These are phyloP conservation scores for Meloidogyne exigua DNA, from an alignment of 1,140 invertebrate genomes.

Conservation along the genomic window DNA sequence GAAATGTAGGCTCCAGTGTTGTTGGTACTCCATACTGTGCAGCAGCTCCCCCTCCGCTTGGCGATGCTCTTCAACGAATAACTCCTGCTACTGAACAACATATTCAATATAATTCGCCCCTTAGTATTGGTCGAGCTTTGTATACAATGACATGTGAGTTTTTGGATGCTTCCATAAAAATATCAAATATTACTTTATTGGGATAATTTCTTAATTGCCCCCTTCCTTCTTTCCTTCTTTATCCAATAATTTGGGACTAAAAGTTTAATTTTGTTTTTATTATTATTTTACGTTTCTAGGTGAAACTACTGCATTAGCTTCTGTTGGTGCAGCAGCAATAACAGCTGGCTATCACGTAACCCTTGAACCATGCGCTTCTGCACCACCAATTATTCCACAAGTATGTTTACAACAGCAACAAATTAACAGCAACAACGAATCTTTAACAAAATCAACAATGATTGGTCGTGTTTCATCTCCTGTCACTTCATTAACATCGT, in stretches of 20 bases:
- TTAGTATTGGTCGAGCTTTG: neutral
- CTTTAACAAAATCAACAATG: neutral
- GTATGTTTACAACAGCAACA: neutral
- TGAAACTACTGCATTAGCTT: slow-evolving; percentile 23
- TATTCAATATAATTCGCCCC: slow-evolving; percentile 16
- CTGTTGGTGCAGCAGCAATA: slow-evolving; percentile 27
- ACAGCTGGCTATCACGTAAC: slow-evolving; percentile 34
- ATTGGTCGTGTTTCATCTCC: slow-evolving; percentile 3
- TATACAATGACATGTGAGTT: slow-evolving; percentile 36
- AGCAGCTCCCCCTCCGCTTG: neutral
- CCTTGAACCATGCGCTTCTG: slow-evolving; percentile 18
- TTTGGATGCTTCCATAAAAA: too few species aligned
- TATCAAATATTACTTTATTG: too few species aligned
- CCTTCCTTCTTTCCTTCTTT: too few species aligned
- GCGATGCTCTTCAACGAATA: neutral
- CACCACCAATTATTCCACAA: slow-evolving; percentile 15
- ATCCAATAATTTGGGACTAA: too few species aligned
- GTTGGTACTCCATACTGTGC: neutral
- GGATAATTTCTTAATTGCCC: too few species aligned
- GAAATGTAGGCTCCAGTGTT: neutral
- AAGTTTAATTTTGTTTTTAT: too few species aligned
- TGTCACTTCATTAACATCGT: neutral
- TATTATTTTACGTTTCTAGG: neutral
- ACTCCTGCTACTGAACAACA: neutral
- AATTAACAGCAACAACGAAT: neutral